Conservation (phyloP, 2,797 vertebrate genomes). For the Hafferia zeledoni region DNA sequence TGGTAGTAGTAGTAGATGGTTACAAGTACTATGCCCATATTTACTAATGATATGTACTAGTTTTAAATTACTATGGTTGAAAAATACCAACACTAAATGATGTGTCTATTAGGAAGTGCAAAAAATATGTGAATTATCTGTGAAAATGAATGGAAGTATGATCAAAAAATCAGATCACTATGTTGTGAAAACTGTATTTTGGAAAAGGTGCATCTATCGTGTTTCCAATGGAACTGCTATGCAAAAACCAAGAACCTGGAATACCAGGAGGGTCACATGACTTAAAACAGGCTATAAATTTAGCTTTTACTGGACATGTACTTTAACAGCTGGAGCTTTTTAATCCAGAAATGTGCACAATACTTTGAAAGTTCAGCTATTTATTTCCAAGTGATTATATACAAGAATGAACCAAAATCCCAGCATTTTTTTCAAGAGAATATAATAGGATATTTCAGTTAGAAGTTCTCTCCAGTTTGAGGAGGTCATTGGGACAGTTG, state of each 20-base stretch:
- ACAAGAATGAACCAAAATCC: too few species aligned
- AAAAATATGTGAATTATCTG: background rate
- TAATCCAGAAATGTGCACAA: too few species aligned
- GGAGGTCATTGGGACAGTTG: too few species aligned
- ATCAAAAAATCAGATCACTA: background rate
- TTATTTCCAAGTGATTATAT: too few species aligned
- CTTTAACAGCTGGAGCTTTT: too few species aligned
- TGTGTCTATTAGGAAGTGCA: fast-evolving
- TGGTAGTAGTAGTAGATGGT: fast-evolving
- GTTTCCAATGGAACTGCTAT: background rate
- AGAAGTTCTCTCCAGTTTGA: too few species aligned
- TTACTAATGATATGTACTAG: background rate
- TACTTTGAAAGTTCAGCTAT: too few species aligned
- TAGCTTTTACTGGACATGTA: too few species aligned
- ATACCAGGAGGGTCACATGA: too few species aligned
- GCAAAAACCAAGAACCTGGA: background rate
- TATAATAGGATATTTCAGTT: too few species aligned
- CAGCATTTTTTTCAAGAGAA: too few species aligned
- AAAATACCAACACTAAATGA: background rate
- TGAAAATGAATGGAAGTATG: background rate
- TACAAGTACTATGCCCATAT: background rate
- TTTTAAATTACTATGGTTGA: background rate
- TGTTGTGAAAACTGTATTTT: background rate
- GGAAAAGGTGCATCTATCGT: background rate
- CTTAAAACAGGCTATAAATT: too few species aligned